Conservation (phyloP, 2,797 vertebrate genomes). For the Clarias platycephalus region DNA sequence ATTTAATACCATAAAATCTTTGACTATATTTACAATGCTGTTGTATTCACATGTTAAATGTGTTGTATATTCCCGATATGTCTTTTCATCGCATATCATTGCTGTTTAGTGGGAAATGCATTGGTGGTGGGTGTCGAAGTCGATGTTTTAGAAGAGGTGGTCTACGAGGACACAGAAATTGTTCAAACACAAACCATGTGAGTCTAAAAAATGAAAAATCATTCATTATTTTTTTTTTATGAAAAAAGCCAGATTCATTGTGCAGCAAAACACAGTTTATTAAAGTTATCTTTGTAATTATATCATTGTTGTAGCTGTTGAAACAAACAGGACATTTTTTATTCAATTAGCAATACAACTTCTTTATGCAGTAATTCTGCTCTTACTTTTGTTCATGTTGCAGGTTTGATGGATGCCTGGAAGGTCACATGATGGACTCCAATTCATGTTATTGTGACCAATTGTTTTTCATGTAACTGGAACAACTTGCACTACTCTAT, state of each 20-base stretch:
- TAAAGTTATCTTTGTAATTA: background rate
- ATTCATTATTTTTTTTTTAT: too few relatives aligned
- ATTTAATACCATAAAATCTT: background rate
- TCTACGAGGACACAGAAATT: slow-evolving; percentile 36
- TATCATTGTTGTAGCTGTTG: background rate
- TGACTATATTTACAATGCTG: background rate
- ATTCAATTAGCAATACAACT: too few relatives aligned
- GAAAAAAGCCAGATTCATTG: background rate
- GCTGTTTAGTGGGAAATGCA: slow-evolving; percentile 26
- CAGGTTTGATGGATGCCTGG: slow-evolving; percentile 37
- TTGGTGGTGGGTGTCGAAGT: slow-evolving; percentile 39
- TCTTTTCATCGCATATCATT: background rate
- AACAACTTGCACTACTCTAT: background rate
- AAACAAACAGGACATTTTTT: background rate
- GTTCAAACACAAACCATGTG: slow-evolving; percentile 23
- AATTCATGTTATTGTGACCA: slow-evolving; percentile 21
- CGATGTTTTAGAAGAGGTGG: slow-evolving; percentile 40
- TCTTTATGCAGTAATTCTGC: background rate
- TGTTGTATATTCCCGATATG: background rate
- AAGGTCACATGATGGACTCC: slow-evolving; percentile 27
- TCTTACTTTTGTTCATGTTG: background rate
- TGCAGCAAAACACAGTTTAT: background rate
- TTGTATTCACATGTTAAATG: background rate
- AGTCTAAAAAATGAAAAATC: background rate
- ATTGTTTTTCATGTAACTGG: slow-evolving; percentile 17